A percentile compares a stretch with the other conserved stretches of the same genome.
Evolutionary conservation across 2,113 vertebrate genomes (phyloP).

Genomic region (Cervus canadensis): DNA sequence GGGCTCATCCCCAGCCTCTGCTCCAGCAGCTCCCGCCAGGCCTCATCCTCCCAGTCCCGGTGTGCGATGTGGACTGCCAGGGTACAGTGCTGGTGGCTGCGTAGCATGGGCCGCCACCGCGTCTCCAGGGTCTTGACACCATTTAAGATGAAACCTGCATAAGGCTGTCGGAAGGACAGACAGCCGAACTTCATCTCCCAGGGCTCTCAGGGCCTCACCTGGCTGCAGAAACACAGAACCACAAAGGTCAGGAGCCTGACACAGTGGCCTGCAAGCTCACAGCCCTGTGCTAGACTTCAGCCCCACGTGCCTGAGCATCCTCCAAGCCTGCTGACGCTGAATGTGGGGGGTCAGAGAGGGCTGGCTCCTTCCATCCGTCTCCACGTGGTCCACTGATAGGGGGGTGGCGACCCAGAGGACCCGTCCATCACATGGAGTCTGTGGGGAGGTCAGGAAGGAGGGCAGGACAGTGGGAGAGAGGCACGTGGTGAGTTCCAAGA

Average conservation of each 20-base stretch:
- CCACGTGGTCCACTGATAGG: neutral
- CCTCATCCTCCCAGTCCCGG: conserved; percentile 85
- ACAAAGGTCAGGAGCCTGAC: neutral
- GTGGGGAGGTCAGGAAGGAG: neutral
- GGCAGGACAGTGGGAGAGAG: neutral
- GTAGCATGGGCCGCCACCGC: conserved; percentile 88
- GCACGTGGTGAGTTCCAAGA: too few species aligned
- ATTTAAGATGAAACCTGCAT: conserved; percentile 86
- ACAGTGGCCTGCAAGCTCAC: neutral
- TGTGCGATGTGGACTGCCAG: conserved; percentile 87
- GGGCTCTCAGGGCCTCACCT: neutral
- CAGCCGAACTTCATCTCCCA: conserved; percentile 80
- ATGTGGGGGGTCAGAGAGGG: neutral
- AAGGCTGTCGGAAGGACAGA: conserved; percentile 92
- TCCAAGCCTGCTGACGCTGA: neutral
- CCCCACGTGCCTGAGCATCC: fast-evolving
- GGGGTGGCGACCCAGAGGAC: neutral
- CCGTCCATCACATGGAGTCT: neutral
- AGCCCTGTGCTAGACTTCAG: neutral
- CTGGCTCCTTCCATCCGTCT: neutral
- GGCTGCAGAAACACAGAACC: neutral
- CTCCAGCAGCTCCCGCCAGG: conserved; percentile 83
- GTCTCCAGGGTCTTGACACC: conserved; percentile 90
- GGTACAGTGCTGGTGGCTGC: conserved; percentile 71
- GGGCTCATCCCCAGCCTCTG: conserved; percentile 76